Base-by-base conservation (phyloP, 2,888 invertebrate genomes). In the Phrixothrix hirtus region DNA sequence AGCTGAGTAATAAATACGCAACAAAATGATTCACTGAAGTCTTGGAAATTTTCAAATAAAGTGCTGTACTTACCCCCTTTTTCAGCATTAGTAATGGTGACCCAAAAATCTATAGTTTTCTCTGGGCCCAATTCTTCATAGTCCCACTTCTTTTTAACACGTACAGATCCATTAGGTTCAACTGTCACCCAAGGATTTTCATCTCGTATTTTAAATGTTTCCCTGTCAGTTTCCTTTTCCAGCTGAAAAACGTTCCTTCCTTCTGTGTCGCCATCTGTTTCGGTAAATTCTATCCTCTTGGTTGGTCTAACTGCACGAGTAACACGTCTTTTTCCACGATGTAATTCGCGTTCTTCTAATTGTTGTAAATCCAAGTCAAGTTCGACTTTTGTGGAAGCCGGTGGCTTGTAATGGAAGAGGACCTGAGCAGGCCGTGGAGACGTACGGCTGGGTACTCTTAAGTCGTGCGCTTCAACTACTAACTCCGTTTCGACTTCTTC, bases 131-230 rank as follows among this genome's bases (percentile, higher is more conserved):
- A 77, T 71, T 94, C 94, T 73, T 95, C 95, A 76, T 92, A 95
- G 82, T 95, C 94, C 95, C 95, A 95, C 85, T 93, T 93, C 85
- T 93, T 92, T 78, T 92, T 93, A 60, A 95, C 94, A 69, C 89
- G 86, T 68, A 95, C 93, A 47, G 92, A 89, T 64, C 95, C 95
- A 77, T 91, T 92, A 34, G 89, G 85, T 75, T 92, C 93, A 43
- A 95, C 93, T 34, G 89, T 91, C 47, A 95, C 93, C 94, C 95
- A 95, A 61, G 89, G 88, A 79, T 94, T 95, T 73, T 93, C 92
- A 69, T 94, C 94, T 66, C 94, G 82, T 69, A 95, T 92, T 78
- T 94, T 93, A 75, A 94, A 95, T 6, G 90, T 92, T 75, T 95
- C 94, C 68, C 90, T 84, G 63, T 93, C 93, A 39, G 92, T 91